phyloP scores from a whole-genome alignment of 2,113 vertebrate genomes.

The Festucalex cinctus region DNA sequence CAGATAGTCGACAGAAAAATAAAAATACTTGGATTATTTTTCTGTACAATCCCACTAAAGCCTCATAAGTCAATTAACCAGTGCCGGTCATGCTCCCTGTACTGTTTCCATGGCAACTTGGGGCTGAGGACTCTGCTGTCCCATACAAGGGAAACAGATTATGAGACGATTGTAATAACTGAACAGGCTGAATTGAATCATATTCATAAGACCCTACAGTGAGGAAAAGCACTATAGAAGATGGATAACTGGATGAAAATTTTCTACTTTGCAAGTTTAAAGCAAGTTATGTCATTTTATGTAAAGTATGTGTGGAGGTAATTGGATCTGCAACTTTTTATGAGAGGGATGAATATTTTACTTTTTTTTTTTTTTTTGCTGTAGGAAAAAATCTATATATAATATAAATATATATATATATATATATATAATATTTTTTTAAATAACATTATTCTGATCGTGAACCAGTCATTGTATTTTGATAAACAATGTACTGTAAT shows the following conservation, averaged over 20 bases:
- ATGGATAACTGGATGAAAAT: no score
- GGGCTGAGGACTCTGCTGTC: not conserved
- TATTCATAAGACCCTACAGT: not conserved
- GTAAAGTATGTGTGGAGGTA: not conserved
- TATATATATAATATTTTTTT: no score
- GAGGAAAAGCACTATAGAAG: not conserved
- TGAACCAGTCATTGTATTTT: no score
- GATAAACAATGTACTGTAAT: no score
- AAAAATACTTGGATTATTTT: not conserved
- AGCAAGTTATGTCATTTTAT: not conserved
- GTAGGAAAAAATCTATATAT: no score
- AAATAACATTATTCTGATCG: no score
- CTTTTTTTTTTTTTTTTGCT: no score
- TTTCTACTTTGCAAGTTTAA: not conserved
- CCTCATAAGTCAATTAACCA: not conserved
- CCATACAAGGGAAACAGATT: not conserved
- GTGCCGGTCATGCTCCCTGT: not conserved
- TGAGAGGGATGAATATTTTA: not conserved
- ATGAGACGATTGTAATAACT: not conserved
- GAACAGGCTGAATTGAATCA: not conserved
- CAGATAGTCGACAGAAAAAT: not conserved
- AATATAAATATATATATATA: no score
- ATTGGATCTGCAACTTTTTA: not conserved
- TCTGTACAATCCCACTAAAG: not conserved
- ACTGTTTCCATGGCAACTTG: constrained; percentile 2